A percentile compares a stretch with the other conserved stretches of the same genome.
Evolutionary conservation across 1,140 invertebrate genomes (phyloP).

Genomic region (Steinernema feltiae): DNA sequence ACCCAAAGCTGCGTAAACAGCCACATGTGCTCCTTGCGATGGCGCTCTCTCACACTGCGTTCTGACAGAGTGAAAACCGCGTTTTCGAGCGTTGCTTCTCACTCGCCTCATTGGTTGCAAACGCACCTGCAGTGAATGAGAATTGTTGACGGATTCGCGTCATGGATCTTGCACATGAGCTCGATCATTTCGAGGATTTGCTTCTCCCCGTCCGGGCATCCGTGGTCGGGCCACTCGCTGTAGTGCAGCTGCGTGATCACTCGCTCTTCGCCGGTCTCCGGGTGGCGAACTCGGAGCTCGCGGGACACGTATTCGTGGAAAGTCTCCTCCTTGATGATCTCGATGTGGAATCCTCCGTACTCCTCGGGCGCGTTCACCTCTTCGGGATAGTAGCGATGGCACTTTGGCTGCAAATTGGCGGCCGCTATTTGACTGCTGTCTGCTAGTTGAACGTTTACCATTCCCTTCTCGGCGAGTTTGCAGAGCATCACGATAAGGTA

Average conservation of each 20-base stretch:
- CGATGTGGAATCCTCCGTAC: conserved; percentile 28
- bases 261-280: conserved; percentile 15
- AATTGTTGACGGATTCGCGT: neutral
- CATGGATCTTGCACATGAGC: conserved; percentile 18
- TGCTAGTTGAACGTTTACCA: too few species aligned
- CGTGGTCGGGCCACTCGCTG: conserved; percentile 36
- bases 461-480: conserved; percentile 29
- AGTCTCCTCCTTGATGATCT: conserved; percentile 23
- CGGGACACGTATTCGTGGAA: conserved; percentile 7
- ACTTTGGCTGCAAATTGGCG: conserved; percentile 24
- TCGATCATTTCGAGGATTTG: conserved; percentile 34
- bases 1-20: neutral
- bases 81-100: too few species aligned
- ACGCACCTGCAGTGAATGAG: conserved; percentile 33
- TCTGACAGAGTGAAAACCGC: too few species aligned
- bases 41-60: too few species aligned
- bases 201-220: conserved; percentile 24
- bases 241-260: conserved; percentile 30
- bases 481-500: conserved; percentile 29
- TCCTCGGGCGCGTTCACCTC: conserved; percentile 1
- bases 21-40: neutral
- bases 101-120: too few species aligned
- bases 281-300: neutral
- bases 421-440: neutral
- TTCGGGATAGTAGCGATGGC: conserved; percentile 34